phyloP scores from a whole-genome alignment of 2,113 vertebrate species.

The Fulmarus glacialis region DNA sequence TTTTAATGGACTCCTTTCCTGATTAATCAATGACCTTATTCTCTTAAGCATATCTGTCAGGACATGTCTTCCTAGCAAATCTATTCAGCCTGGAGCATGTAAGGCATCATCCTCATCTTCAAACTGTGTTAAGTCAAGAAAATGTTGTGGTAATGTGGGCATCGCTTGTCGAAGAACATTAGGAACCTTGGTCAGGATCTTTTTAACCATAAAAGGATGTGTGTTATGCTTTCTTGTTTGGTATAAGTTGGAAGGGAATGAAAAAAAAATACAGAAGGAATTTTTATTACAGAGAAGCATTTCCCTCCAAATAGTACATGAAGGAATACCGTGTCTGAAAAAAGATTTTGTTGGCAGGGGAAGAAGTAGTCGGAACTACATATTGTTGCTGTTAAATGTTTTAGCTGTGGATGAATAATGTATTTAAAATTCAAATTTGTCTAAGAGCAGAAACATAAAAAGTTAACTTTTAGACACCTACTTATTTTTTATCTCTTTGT shows the following conservation, averaged over 20 bases:
- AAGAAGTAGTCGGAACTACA: background rate
- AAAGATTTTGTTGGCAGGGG: slow-evolving; percentile 41
- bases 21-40: slow-evolving; percentile 68
- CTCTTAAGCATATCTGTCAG: slow-evolving; percentile 55
- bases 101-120: slow-evolving; percentile 62
- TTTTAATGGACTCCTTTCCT: slow-evolving; percentile 53
- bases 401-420: background rate
- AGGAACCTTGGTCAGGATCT: slow-evolving; percentile 70
- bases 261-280: slow-evolving; percentile 75
- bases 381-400: background rate
- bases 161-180: slow-evolving; percentile 74
- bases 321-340: slow-evolving; percentile 65
- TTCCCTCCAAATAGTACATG: slow-evolving; percentile 72
- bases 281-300: slow-evolving; percentile 79
- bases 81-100: slow-evolving; percentile 29
- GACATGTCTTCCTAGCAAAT: slow-evolving; percentile 56
- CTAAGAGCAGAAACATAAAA: background rate
- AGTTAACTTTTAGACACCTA: background rate
- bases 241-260: slow-evolving; percentile 67
- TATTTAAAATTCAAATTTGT: background rate
- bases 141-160: slow-evolving; percentile 63
- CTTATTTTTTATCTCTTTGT: background rate
- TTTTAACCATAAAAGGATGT: slow-evolving; percentile 78
- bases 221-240: slow-evolving; percentile 77
- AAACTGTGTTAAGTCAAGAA: slow-evolving; percentile 63